Base-by-base conservation (phyloP, 2,113 vertebrate genomes). In the Oenanthe oenanthe region DNA sequence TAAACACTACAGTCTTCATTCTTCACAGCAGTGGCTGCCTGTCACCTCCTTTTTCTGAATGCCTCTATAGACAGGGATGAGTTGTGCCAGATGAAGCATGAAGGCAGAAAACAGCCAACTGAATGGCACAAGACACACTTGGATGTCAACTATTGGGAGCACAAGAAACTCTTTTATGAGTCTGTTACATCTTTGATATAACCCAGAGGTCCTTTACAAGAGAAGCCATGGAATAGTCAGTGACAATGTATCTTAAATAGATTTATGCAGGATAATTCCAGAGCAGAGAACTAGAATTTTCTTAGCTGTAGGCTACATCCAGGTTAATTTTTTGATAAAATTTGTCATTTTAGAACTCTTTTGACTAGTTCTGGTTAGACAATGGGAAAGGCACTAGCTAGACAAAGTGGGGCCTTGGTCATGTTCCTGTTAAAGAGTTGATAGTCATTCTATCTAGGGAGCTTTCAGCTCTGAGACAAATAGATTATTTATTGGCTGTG, bases 71-170 rank as follows among this genome's bases (percentile, higher is more conserved):
- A 76, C 36, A 95, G 87, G 78, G 95, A 91, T 97, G 94, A 93
- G 81, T 94, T 96, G 87, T 94, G 91, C 92, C 71, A 96, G 92
- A 95, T 95, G 95, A 95, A 95, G 93, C 93, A 93, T 95, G 95
- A 96, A 95, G 89, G 81, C 93, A 95, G 87, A 95, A 94, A 97
- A 96, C 94, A 95, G 87, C 71, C 58, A 73, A 43, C 66, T 91
- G 91, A 95, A 82, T 96, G 95, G 89, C 89, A 96, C 62, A 58
- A 87, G 89, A 73, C 85, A 87, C 91, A 93, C 83, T 97, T 91
- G 65, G 86, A 92, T 92, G 94, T 96, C 94, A 86, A 51, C 87
- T 93, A 76, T 73, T 81, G 88, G 78, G 29, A 88, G 63, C 78
- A 62, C 71, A 73, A 96, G 91, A 95, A 95, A 89, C 73, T 89